Percentiles rank a stretch among this genome's conserved stretches.
Conservation (phyloP, 1,140 invertebrate genomes). For the Zaprionus ghesquierei region DNA sequence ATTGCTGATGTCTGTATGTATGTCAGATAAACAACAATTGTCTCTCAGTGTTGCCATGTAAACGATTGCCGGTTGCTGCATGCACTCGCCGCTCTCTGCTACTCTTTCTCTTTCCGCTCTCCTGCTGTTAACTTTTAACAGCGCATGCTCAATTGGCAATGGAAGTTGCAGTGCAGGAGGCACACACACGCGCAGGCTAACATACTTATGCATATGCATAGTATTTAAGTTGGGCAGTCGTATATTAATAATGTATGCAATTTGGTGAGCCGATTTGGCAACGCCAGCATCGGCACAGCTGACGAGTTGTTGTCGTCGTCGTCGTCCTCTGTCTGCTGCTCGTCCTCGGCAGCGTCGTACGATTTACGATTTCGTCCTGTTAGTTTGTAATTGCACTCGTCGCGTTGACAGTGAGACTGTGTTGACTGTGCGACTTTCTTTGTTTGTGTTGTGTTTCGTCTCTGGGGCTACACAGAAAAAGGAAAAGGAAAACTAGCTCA, state of each 20-base stretch:
- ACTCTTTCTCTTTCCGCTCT: background rate
- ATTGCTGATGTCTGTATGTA: constrained; percentile 29
- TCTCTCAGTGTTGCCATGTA: constrained; percentile 26
- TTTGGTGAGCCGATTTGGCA: constrained; percentile 35
- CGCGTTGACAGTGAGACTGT: constrained; percentile 41
- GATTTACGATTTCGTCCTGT: constrained; percentile 43
- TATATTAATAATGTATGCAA: constrained; percentile 66
- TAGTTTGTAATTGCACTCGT: constrained; percentile 57
- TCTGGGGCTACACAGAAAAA: background rate
- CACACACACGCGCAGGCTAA: background rate
- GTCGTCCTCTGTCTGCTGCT: background rate
- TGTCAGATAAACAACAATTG: constrained; percentile 21
- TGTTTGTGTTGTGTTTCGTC: constrained; percentile 2
- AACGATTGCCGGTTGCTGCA: constrained; percentile 14
- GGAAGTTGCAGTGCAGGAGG: constrained; percentile 21
- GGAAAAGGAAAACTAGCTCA: constrained; percentile 3
- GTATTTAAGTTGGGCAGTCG: constrained; percentile 46
- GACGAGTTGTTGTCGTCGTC: constrained; percentile 38
- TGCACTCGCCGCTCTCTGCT: background rate
- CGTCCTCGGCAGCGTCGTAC: constrained; percentile 12
- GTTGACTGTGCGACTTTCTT: constrained; percentile 14
- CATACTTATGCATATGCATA: background rate
- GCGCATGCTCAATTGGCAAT: constrained; percentile 31
- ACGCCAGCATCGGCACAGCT: constrained; percentile 50
- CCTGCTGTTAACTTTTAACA: background rate